Base-by-base conservation (phyloP, 2,888 invertebrate species). In the Priocnemis perturbator region DNA sequence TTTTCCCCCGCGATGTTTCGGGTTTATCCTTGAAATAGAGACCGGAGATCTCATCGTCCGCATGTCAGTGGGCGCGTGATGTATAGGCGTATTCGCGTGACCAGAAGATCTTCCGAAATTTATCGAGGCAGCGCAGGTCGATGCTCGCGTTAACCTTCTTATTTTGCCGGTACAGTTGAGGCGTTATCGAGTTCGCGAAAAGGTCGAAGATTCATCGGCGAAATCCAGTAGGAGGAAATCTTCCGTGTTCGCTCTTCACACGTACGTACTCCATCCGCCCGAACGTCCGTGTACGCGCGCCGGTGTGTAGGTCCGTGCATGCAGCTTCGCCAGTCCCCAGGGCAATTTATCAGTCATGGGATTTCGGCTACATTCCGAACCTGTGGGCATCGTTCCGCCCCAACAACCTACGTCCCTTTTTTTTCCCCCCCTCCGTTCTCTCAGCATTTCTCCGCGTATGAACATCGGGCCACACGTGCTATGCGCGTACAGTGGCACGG, bases 331-430 rank as follows among this genome's bases (percentile, higher is more conserved):
- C 44, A 44, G 44, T 55, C 58, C n/a, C 57, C 23, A n/a, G 58
- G 30, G 67, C 71, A 64, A 80, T 79, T 76, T 80, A 78, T 79
- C 69, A 67, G 50, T 20, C 64, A 58, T 58, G 23, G 75, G 81
- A 80, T 79, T 80, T 73, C 67, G 71, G 57, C 30, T 57, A 56
- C 61, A 62, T 64, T 67, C 65, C 69, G 78, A 73, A 73, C 78
- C 81, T 79, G 78, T 70, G 78, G 79, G 80, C 71, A 26, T 26
- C 70, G 56, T 67, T 70, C 61, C 55, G 64, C 70, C 62, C 66
- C 52, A 50, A 68, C 69, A 57, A 65, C 37, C 68, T 55, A 65
- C 5, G 26, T 5, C 5, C 5, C 26, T 26, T 26, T 26, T 26
- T 26, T 26, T 2, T n/a, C n/a, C n/a, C n/a, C n/a, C n/a, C n/a